Evolutionary conservation across 2,888 invertebrate genomes (phyloP).

Genomic region (Erynnis tages): DNA sequence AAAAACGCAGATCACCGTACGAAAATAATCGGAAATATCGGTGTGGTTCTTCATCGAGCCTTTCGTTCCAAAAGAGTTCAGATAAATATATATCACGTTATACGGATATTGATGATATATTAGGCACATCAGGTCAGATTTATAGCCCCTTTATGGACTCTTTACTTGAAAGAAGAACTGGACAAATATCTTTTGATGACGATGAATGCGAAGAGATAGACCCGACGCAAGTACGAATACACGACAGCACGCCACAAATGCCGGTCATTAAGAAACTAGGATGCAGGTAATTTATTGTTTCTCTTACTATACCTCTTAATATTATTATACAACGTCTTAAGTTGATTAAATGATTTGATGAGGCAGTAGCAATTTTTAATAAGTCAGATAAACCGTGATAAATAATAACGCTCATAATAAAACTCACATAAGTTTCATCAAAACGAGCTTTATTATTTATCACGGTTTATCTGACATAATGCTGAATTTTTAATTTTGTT

Average conservation of each 20-base stretch:
- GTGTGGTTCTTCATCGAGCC: constrained; percentile 39
- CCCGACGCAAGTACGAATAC: constrained; percentile 89
- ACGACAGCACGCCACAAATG: constrained; percentile 88
- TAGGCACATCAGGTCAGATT: constrained; percentile 84
- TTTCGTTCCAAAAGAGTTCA: constrained; percentile 56
- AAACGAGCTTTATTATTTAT: no score
- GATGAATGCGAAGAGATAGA: constrained; percentile 87
- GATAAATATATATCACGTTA: constrained; percentile 90
- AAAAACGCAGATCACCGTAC: constrained; percentile 84
- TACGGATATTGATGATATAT: constrained; percentile 93
- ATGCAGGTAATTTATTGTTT: constrained; percentile 69
- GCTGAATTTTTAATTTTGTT: no score
- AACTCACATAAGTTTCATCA: no score
- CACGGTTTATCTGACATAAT: no score
- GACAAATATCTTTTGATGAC: constrained; percentile 65
- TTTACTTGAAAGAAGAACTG: constrained; percentile 68
- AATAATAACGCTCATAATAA: no score
- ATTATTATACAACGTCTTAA: neutral
- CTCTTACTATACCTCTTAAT: neutral
- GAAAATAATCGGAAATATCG: constrained; percentile 83
- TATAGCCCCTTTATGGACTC: constrained; percentile 85
- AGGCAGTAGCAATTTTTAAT: no score
- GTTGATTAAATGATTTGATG: neutral
- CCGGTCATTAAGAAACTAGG: constrained; percentile 84
- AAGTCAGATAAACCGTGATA: no score